phyloP scores from a whole-genome alignment of 1,140 invertebrate genomes.

The Cydia splendana region DNA sequence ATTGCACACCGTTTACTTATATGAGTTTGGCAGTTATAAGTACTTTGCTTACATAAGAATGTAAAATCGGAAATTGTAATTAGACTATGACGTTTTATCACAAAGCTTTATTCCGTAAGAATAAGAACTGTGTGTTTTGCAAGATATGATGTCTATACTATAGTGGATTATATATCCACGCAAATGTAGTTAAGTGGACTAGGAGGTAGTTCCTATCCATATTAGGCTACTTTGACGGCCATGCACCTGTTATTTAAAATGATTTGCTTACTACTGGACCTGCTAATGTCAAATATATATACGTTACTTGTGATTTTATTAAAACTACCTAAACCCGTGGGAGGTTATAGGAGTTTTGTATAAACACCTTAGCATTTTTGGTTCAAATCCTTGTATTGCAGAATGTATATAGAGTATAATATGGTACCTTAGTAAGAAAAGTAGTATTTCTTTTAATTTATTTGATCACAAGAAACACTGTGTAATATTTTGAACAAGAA shows the following conservation, averaged over 20 bases:
- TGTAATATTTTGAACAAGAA: background rate
- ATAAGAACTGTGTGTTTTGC: no score
- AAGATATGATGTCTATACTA: no score
- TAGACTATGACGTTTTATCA: background rate
- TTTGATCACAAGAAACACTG: background rate
- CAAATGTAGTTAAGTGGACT: no score
- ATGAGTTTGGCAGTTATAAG: background rate
- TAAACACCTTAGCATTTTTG: background rate
- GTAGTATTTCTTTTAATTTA: conserved; percentile 4
- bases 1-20: background rate
- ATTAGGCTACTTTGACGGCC: no score
- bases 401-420: background rate
- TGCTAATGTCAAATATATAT: background rate
- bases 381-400: conserved; percentile 8
- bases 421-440: background rate
- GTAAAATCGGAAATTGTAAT: background rate
- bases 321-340: background rate
- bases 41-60: background rate
- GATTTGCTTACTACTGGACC: background rate
- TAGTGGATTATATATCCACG: no score
- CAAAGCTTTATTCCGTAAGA: background rate
- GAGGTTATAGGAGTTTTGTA: background rate
- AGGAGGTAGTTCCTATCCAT: no score
- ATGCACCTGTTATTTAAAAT: no score
- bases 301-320: background rate